phyloP scores from a whole-genome alignment of 2,113 vertebrate species.

The Thermophis baileyi region DNA sequence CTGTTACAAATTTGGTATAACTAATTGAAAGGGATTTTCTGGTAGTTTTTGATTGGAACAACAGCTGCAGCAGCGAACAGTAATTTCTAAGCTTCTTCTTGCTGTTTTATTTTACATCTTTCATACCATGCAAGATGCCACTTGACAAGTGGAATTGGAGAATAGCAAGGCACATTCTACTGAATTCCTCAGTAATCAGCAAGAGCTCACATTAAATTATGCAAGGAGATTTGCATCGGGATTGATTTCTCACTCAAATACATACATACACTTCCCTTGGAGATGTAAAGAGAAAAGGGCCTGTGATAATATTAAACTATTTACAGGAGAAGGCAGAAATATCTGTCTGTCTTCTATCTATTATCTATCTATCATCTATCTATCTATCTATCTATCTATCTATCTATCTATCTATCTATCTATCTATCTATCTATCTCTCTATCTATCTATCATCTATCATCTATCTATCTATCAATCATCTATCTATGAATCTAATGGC shows the following conservation, averaged over 20 bases:
- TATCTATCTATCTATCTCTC: too few species aligned
- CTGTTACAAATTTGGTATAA: conserved; percentile 60
- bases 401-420: background rate
- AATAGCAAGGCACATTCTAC: conserved; percentile 12
- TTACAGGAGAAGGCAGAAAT: background rate
- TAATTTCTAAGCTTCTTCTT: conserved; percentile 53
- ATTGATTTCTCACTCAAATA: background rate
- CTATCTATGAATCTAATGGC: too few species aligned
- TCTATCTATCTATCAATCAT: too few species aligned
- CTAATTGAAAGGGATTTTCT: conserved; percentile 59
- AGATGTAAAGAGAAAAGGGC: background rate
- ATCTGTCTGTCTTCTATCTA: background rate
- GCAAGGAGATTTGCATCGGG: background rate
- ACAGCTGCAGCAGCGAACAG: conserved; percentile 56
- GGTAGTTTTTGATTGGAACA: conserved; percentile 60
- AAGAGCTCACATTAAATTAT: background rate
- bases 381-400: background rate
- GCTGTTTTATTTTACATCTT: conserved; percentile 52
- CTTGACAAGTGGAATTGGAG: conserved; percentile 42
- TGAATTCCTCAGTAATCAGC: background rate
- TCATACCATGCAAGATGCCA: conserved; percentile 45
- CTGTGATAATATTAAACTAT: background rate
- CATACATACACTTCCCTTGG: background rate
- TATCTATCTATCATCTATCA: too few species aligned
- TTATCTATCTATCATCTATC: background rate